Conservation (phyloP, 2,797 vertebrate species). For the Trematomus bernacchii region DNA sequence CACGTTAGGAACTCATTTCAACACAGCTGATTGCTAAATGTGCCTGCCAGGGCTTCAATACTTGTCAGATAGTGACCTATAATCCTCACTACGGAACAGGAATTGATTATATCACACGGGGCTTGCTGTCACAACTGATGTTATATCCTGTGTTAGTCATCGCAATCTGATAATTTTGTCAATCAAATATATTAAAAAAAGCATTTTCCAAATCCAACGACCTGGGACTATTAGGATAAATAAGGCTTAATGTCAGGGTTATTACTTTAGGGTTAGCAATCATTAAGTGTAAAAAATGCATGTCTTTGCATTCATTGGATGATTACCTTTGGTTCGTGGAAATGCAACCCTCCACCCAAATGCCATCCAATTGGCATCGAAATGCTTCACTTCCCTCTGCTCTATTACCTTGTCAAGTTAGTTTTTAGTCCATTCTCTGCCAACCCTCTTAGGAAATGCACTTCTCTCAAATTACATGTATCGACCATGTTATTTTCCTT, state of each 20-base stretch:
- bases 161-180: slow-evolving; percentile 14
- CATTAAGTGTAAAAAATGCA: neutral
- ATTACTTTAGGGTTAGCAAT: slow-evolving; percentile 3
- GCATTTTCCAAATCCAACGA: neutral
- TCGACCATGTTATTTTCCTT: slow-evolving; percentile 24
- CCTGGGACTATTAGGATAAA: neutral
- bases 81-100: slow-evolving; percentile 38
- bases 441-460: slow-evolving; percentile 7
- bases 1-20: slow-evolving; percentile 34
- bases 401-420: neutral
- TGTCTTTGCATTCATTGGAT: neutral
- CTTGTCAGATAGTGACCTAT: slow-evolving; percentile 35
- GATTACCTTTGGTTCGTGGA: slow-evolving; percentile 2
- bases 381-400: slow-evolving; percentile 8
- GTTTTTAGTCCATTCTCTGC: neutral
- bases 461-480: slow-evolving; percentile 16
- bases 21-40: slow-evolving; percentile 24
- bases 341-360: neutral
- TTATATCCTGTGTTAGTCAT: slow-evolving; percentile 4
- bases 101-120: slow-evolving; percentile 50
- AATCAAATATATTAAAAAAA: neutral
- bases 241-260: slow-evolving; percentile 5
- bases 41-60: slow-evolving; percentile 8
- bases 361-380: neutral
- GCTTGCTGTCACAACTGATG: slow-evolving; percentile 34